phyloP scores from a whole-genome alignment of 2,797 vertebrate genomes.

The Periparus ater region DNA sequence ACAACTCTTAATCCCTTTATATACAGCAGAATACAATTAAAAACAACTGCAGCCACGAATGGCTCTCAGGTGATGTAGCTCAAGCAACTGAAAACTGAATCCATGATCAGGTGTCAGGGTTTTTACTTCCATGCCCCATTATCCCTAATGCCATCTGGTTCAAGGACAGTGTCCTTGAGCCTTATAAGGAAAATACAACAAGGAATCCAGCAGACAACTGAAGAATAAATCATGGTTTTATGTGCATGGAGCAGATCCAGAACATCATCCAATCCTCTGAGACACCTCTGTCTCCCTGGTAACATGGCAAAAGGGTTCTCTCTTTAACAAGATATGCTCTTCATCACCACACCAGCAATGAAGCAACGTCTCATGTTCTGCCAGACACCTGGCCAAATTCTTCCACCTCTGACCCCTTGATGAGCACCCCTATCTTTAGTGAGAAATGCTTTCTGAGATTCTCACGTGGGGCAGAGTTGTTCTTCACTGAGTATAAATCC shows the following conservation, averaged over 20 bases:
- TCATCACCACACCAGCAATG: not conserved
- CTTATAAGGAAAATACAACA: constrained; percentile 15
- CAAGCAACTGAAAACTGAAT: not conserved
- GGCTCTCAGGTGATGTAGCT: not conserved
- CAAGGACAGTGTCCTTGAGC: not conserved
- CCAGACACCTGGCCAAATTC: constrained; percentile 51
- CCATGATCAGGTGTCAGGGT: not conserved
- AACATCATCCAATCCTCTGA: constrained; percentile 28
- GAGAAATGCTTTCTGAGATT: not conserved
- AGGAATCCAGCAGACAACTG: not conserved
- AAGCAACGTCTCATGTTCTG: not conserved
- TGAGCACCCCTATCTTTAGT: not conserved
- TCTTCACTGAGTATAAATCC: constrained; percentile 14
- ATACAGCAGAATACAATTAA: constrained; percentile 23
- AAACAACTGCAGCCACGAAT: not conserved
- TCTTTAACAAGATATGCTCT: constrained; percentile 28
- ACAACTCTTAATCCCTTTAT: not conserved
- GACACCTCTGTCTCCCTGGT: constrained; percentile 23
- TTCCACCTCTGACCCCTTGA: constrained; percentile 4
- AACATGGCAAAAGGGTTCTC: not conserved
- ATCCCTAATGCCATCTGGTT: not conserved
- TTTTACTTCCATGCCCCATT: not conserved
- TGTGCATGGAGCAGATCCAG: constrained; percentile 50
- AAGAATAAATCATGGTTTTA: constrained; percentile 43
- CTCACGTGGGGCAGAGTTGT: constrained; percentile 15